Percentiles rank a stretch among this genome's conserved stretches.
phyloP scores from a whole-genome alignment of 2,888 invertebrate species.

The Gortyna flavago region DNA sequence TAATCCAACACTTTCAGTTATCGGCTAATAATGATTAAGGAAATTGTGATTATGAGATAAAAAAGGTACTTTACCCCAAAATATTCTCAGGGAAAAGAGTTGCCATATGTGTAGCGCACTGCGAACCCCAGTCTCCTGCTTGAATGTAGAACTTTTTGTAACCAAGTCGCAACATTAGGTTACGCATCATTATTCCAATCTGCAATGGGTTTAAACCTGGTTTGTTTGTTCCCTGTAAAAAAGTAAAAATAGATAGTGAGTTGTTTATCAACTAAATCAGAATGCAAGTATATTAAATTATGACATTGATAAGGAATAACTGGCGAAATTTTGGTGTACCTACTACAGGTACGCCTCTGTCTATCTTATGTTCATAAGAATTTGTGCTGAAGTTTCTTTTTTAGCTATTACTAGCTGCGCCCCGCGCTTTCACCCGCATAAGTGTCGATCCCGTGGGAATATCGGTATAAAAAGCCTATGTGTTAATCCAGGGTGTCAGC shows the following conservation, averaged over 20 bases:
- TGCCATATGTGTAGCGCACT: slow-evolving; percentile 90
- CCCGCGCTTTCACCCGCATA: no score
- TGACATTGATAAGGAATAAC: not conserved
- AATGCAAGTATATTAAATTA: not conserved
- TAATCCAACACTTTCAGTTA: not conserved
- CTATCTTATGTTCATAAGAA: not conserved
- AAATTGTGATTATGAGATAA: slow-evolving; percentile 5
- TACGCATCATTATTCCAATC: slow-evolving; percentile 91
- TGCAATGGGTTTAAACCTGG: slow-evolving; percentile 91
- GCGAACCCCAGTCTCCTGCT: slow-evolving; percentile 95
- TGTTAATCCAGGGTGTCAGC: no score
- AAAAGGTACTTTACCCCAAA: slow-evolving; percentile 78
- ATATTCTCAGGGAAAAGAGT: slow-evolving; percentile 91
- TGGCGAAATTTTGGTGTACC: not conserved
- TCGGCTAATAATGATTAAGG: not conserved
- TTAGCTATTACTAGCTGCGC: no score
- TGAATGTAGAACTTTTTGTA: slow-evolving; percentile 92
- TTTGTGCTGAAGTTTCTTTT: not conserved
- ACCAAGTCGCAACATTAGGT: slow-evolving; percentile 93
- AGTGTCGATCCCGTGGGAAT: no score
- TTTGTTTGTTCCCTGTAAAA: slow-evolving; percentile 88
- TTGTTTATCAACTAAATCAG: not conserved
- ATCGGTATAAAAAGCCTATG: no score
- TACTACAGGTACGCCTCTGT: no score
- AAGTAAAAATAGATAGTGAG: not conserved